A percentile compares a stretch with the other conserved stretches of the same genome.
phyloP scores from a whole-genome alignment of 2,797 vertebrate genomes.

The Enoplosus armatus region DNA sequence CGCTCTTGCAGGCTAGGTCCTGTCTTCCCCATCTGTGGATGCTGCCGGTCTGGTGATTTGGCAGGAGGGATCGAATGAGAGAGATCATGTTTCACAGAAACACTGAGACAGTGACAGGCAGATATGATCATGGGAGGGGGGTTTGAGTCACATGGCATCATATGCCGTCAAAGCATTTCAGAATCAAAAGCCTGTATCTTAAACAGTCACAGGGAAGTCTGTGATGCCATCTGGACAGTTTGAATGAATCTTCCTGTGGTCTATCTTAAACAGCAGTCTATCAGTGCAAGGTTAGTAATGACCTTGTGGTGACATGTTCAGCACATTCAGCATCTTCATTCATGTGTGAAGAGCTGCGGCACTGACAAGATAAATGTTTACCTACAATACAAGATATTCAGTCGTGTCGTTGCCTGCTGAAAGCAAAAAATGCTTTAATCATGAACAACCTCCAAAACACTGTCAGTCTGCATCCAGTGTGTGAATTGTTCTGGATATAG shows the following conservation, averaged over 20 bases:
- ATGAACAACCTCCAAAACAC: neutral
- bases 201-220: constrained; percentile 51
- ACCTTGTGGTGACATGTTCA: constrained; percentile 39
- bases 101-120: constrained; percentile 54
- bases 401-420: neutral
- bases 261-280: constrained; percentile 35
- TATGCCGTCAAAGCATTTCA: constrained; percentile 42
- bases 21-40: constrained; percentile 74
- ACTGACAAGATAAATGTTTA: constrained; percentile 26
- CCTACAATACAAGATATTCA: constrained; percentile 2
- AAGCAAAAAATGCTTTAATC: neutral
- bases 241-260: constrained; percentile 33
- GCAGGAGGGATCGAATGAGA: constrained; percentile 48
- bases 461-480: neutral
- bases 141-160: constrained; percentile 53
- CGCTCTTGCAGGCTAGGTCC: constrained; percentile 56
- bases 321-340: constrained; percentile 42
- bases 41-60: constrained; percentile 69
- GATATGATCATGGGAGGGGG: constrained; percentile 43
- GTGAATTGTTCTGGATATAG: neutral
- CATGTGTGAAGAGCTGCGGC: constrained; percentile 36
- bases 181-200: constrained; percentile 47
- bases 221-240: constrained; percentile 68
- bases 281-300: constrained; percentile 42
- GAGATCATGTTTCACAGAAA: constrained; percentile 68